Evolutionary conservation across 2,888 invertebrate genomes (phyloP), one percentile per base, ranked within the genome.

Genomic region (Pimpla rufipes): DNA sequence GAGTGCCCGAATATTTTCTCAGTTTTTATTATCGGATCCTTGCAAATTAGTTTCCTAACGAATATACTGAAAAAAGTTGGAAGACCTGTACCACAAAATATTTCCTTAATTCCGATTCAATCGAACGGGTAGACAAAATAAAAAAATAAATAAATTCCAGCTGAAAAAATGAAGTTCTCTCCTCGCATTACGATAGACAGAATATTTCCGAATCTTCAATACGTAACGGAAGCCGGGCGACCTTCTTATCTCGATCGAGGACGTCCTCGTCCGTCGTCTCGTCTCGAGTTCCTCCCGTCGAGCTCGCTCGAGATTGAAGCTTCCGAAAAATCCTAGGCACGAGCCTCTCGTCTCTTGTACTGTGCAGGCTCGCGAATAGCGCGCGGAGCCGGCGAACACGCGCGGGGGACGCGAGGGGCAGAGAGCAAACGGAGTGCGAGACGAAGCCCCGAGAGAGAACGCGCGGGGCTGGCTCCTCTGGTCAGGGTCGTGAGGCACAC

Each of bases 401-500:
- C n/a, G 57, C 18, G n/a, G 10, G 29, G 29, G 35, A 59, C 57
- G 57, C 13, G 29, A 16, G 57, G n/a, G 57, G 6, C n/a, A 35
- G n/a, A 35, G 35, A 35, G 35, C n/a, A 59, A 59, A 35, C 57
- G 35, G 13, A 66, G 77, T 62, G 42, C 50, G 73, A 37, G 75
- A 79, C 81, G 81, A 81, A 76, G 81, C 70, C 18, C 16, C 29
- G 29, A 29, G 29, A 47, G 62, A 47, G 74, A 37, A 50, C 62
- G 37, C 13, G 35, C 66, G 75, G 50, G 70, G 42, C 42, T 59
- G 66, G 35, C 62, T 81, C n/a, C 77, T 77, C 74, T 84, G 85
- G 85, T 84, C 85, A 85, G 85, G 85, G 85, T 80, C 85, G 84
- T 42, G 66, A 18, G 66, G 76, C 55, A 59, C 35, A 67, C 73